Percentiles rank a stretch among this genome's conserved stretches.
phyloP scores from a whole-genome alignment of 2,797 vertebrate species.

The Brachyrhaphis roseni region DNA sequence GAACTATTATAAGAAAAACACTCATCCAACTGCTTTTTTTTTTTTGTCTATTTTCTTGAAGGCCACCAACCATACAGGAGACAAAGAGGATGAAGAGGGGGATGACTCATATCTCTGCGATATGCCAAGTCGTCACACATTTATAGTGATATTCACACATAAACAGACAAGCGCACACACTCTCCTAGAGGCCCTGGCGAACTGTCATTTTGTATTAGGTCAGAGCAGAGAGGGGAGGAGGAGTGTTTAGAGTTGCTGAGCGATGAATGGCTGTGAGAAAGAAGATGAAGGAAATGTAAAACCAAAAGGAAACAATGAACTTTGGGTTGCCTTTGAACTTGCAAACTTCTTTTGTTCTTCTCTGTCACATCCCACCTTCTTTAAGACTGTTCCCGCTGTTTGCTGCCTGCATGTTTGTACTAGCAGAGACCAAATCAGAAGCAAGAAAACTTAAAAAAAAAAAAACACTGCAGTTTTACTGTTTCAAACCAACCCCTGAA shows the following conservation, averaged over 20 bases:
- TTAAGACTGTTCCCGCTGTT: slow-evolving; percentile 1
- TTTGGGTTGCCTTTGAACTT: slow-evolving; percentile 37
- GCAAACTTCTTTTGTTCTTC: slow-evolving; percentile 30
- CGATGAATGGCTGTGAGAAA: slow-evolving; percentile 17
- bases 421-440: slow-evolving; percentile 14
- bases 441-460: neutral
- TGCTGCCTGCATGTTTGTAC: slow-evolving; percentile 22
- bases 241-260: slow-evolving; percentile 15
- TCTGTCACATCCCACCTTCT: slow-evolving; percentile 19
- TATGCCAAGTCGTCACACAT: slow-evolving; percentile 57
- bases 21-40: neutral
- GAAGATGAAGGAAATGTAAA: slow-evolving; percentile 19
- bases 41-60: slow-evolving; percentile 34
- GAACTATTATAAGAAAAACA: slow-evolving; percentile 16
- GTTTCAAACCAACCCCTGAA: neutral
- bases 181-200: slow-evolving; percentile 52
- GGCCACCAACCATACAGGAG: slow-evolving; percentile 48
- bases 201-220: slow-evolving; percentile 71
- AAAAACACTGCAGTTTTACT: neutral
- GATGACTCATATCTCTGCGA: slow-evolving; percentile 66
- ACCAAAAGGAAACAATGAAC: slow-evolving; percentile 28
- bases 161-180: slow-evolving; percentile 29
- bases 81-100: slow-evolving; percentile 29
- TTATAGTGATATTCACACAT: slow-evolving; percentile 35
- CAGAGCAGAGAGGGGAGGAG: slow-evolving; percentile 34